phyloP scores from a whole-genome alignment of 2,888 invertebrate species.

The Xylocampa areola region DNA sequence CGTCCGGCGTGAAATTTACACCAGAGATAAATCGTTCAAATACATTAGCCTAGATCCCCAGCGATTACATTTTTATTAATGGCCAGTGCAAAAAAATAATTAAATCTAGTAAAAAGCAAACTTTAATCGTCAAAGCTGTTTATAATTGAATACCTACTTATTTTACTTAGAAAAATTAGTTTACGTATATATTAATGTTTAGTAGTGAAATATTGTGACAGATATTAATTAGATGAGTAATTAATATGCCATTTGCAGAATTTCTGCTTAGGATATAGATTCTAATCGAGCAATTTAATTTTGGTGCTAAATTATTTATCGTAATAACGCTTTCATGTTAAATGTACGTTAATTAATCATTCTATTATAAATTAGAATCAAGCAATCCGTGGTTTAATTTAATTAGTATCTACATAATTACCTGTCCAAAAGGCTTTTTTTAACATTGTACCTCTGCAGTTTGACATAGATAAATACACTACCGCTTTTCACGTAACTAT shows the following conservation, averaged over 20 bases:
- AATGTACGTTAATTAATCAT: not conserved
- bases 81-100: slow-evolving; percentile 25
- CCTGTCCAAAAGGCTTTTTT: not conserved
- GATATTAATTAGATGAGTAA: slow-evolving; percentile 27
- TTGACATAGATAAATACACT: too few species aligned
- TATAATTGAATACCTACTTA: slow-evolving; percentile 3
- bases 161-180: not conserved
- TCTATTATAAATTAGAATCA: too few species aligned
- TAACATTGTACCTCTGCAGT: too few species aligned
- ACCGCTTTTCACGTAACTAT: too few species aligned
- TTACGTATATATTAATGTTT: not conserved
- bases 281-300: slow-evolving; percentile 3
- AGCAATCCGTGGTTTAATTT: too few species aligned
- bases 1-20: slow-evolving; percentile 29
- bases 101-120: slow-evolving; percentile 9
- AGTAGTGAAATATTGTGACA: slow-evolving; percentile 3
- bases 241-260: slow-evolving; percentile 38
- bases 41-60: slow-evolving; percentile 40
- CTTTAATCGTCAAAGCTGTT: slow-evolving; percentile 10
- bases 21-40: slow-evolving; percentile 48
- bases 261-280: slow-evolving; percentile 3
- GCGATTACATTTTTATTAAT: slow-evolving; percentile 38
- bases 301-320: not conserved
- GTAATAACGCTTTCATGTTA: not conserved
- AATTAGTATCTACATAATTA: not conserved